Base-by-base conservation (phyloP, 2,113 vertebrate genomes). In the Eublepharis macularius region DNA sequence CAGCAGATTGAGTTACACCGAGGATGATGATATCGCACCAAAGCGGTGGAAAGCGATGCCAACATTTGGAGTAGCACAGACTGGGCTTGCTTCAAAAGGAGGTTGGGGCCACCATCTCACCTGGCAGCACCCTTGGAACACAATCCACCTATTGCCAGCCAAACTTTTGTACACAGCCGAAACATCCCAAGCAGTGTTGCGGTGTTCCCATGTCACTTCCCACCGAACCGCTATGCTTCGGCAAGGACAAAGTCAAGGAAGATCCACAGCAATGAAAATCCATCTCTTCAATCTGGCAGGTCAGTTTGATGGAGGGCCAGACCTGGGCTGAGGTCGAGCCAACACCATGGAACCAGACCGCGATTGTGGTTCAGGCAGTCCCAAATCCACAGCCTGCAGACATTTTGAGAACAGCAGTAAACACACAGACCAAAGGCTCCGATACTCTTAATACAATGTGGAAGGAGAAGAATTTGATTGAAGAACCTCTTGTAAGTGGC, bases 11-110 rank as follows among this genome's bases (percentile, higher is more conserved):
- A 13, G 47, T 76, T 63, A 81, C 85, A 78, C 65, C 24, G 13
- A 60, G 69, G 79, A 41, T n/a, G 77, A 82, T 70, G 82, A 60
- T 43, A 85, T 82, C 34, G 3, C 41, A 26, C 7, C 5, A 4
- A 79, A 12, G 39, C n/a, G 78, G 36, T 3, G 11, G 63, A 51
- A 76, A 24, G 32, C 1, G 36, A 84, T 69, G 2, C 90, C 26
- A 19, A 51, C 24, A 45, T 43, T 6, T 24, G 80, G 54, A 29
- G 6, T 0, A 19, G n/a, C n/a, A 0, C 0, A 47, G 36, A n/a
- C 63, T 21, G 4, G n/a, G 74, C 29, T 29, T 5, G 75, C 43
- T n/a, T 79, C 29, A 1, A 19, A 4, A 10, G 7, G 8, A 39
- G 45, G 60, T 29, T 19, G 16, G 78, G 51, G 76, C 43, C 41